A percentile compares a stretch with the other conserved stretches of the same genome.
Conservation (phyloP, 2,888 invertebrate species). For the Coelopa pilipes region DNA sequence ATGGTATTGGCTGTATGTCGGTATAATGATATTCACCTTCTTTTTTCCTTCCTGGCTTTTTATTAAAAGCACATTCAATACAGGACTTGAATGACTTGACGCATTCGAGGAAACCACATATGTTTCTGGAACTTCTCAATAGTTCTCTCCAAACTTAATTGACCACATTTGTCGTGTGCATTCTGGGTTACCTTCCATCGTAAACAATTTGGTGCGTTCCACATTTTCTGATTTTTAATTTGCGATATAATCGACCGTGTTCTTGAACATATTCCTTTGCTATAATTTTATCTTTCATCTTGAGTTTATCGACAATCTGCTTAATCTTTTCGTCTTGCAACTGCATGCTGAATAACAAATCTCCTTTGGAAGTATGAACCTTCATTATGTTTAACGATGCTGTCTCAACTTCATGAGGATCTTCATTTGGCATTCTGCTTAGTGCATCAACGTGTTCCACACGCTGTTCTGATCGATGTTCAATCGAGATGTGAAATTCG, state of each 20-base stretch:
- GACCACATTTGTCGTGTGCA: not conserved
- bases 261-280: not conserved
- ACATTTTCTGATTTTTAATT: not conserved
- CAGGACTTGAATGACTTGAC: not conserved
- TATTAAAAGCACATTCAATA: conserved; percentile 3
- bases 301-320: conserved; percentile 1
- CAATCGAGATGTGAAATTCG: not conserved
- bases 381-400: conserved; percentile 9
- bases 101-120: conserved; percentile 1
- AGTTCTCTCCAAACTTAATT: not conserved
- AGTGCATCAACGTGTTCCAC: conserved; percentile 16
- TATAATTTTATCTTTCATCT: not conserved
- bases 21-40: conserved; percentile 10
- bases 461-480: not conserved
- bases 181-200: not conserved
- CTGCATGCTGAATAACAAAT: conserved; percentile 31
- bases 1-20: not conserved
- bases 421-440: conserved; percentile 6
- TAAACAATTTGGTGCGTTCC: conserved; percentile 4
- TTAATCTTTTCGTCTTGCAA: conserved; percentile 11
- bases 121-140: not conserved
- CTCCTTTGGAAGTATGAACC: not conserved
- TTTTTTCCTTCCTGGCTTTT: not conserved
- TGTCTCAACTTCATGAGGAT: not conserved
- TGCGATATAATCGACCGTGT: conserved; percentile 16